phyloP scores from a whole-genome alignment of 2,888 invertebrate genomes.

The Netelia virgata region DNA sequence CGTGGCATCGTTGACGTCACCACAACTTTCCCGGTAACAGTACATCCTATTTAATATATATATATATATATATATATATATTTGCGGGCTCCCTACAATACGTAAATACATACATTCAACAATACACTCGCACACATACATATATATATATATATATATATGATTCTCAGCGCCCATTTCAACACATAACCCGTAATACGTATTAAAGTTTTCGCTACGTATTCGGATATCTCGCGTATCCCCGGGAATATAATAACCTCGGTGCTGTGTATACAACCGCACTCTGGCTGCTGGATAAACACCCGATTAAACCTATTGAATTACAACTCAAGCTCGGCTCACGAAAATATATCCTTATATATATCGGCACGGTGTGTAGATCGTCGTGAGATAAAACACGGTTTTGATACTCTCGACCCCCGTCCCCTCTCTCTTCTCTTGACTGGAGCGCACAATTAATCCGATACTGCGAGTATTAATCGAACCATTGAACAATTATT shows the following conservation, averaged over 20 bases:
- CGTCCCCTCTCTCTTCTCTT: too few species aligned
- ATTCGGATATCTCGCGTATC: too few species aligned
- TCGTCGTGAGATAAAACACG: too few species aligned
- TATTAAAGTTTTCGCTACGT: neutral
- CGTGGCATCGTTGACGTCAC: constrained; percentile 34
- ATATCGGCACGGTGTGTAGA: neutral
- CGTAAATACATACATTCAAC: neutral
- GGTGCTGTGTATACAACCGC: neutral
- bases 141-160: too few species aligned
- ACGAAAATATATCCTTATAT: constrained; percentile 23
- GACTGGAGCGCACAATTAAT: too few species aligned
- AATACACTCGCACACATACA: too few species aligned
- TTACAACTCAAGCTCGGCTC: neutral
- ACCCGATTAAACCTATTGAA: constrained; percentile 14
- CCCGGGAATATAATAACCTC: too few species aligned
- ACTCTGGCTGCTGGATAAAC: constrained; percentile 12
- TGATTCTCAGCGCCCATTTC: neutral
- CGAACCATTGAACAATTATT: too few species aligned
- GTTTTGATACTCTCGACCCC: too few species aligned
- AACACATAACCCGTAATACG: neutral
- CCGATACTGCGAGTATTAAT: too few species aligned
- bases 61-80: neutral
- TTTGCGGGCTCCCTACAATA: neutral
- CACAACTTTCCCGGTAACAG: constrained; percentile 48
- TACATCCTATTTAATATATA: neutral